Evolutionary conservation across 35 echinoderm and acorn worm genomes (phyloP), one percentile per base, ranked within the genome.

Genomic region (Holothuria glaberrima): DNA sequence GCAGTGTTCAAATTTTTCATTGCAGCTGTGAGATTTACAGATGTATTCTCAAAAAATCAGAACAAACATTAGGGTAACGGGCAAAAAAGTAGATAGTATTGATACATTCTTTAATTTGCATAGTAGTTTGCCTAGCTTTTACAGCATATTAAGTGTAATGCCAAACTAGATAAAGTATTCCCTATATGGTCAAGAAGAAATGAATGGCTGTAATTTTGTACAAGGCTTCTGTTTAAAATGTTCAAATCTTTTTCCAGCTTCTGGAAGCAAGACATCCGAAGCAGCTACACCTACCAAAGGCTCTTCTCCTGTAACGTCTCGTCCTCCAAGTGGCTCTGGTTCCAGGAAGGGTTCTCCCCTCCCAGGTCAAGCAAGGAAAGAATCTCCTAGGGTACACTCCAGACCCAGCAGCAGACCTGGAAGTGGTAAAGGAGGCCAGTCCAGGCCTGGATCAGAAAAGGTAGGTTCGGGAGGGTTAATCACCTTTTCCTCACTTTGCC

Each of bases 381-480:
- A 70, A 12, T 93, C 94, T 9, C 80, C 81, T 12, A 92, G 91
- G 38, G 59, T 64, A 61, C 54, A 29, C 10, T 84, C 80, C 13
- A 22, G 80, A 84, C 80, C 80, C 6, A 81, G 52, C 25, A 78
- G 74, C 74, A 84, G 80, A 18, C 80, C 80, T 3, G 57, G 80
- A 12, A 84, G 74, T 28, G 74, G 54, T 84, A 84, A 84, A 57
- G 57, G 46, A 7, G 83, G 85, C n/a, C n/a, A n/a, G 20, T 92
- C 93, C 5, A 80, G 94, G n/a, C 94, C 94, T 29, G 80, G 94
- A 28, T 94, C 93, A 30, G 90, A 71, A 6, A 92, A 91, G 93
- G 93, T 94, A 89, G 58, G 76, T 20, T 35, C 21, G 66, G 41
- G 76, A 26, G 10, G 18, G 24, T 26, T 26, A 13, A 1, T n/a